Conservation (phyloP, 2,113 vertebrate species). For the Spheniscus mendiculus region DNA sequence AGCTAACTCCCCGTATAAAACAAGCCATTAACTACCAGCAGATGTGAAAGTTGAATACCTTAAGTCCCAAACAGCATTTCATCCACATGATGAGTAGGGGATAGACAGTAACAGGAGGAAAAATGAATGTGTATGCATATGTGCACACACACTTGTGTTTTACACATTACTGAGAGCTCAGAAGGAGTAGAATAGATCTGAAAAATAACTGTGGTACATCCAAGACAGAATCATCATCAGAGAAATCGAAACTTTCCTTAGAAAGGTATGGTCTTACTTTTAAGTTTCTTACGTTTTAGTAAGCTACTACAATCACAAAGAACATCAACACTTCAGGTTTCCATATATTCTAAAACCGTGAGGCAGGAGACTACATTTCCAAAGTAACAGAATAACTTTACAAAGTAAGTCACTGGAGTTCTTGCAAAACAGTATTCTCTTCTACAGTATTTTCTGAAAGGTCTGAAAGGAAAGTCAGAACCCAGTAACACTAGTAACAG, state of each 20-base stretch:
- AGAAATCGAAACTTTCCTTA: not conserved
- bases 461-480: not conserved
- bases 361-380: not conserved
- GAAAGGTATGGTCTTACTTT: not conserved
- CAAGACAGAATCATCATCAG: accelerated
- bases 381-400: not conserved
- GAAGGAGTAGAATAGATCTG: not conserved
- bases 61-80: not conserved
- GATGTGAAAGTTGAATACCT: not conserved
- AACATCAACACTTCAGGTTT: not conserved
- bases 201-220: not conserved
- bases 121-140: not conserved
- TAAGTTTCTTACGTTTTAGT: not conserved
- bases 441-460: not conserved
- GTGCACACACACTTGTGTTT: accelerated
- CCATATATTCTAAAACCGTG: not conserved
- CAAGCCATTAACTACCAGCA: not conserved
- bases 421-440: not conserved
- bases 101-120: not conserved
- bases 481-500: not conserved
- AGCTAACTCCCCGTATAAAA: not conserved
- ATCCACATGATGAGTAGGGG: not conserved
- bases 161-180: not conserved
- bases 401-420: not conserved
- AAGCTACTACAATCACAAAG: not conserved